A percentile compares a stretch with the other conserved stretches of the same genome.
Conservation (phyloP, 2,113 vertebrate species). For the Toxotes jaculatrix region DNA sequence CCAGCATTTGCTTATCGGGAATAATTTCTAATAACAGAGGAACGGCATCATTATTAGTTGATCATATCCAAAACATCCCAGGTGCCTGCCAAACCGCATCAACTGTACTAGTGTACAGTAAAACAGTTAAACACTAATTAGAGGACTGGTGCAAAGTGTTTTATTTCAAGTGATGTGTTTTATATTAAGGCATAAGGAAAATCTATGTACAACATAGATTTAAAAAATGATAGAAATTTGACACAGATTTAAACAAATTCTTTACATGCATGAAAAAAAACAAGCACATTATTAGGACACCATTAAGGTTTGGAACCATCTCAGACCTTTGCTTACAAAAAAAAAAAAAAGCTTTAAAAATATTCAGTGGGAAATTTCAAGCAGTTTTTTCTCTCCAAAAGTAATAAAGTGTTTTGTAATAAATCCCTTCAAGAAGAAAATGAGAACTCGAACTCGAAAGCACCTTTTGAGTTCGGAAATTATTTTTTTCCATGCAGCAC, state of each 20-base stretch:
- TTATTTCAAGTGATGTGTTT: neutral
- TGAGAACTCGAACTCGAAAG: constrained; percentile 5
- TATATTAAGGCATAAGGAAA: neutral
- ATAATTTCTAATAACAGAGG: constrained; percentile 8
- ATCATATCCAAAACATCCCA: neutral
- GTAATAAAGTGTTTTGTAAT: constrained; percentile 16
- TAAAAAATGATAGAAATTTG: neutral
- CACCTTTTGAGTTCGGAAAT: neutral
- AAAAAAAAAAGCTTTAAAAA: neutral
- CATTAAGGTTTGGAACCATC: neutral
- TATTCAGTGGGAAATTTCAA: neutral
- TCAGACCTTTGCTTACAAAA: neutral
- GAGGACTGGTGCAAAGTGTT: neutral
- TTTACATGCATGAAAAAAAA: neutral
- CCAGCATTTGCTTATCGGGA: constrained; percentile 12
- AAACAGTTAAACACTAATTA: constrained; percentile 1
- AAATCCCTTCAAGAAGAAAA: constrained; percentile 25
- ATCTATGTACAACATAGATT: neutral
- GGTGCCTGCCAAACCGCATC: neutral
- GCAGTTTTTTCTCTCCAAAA: neutral
- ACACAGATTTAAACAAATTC: neutral
- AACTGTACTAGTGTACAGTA: neutral
- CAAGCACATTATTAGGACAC: neutral
- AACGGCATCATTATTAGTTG: neutral
- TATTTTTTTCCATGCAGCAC: neutral